Percentiles rank a stretch among this genome's conserved stretches.
phyloP scores from a whole-genome alignment of 2,888 invertebrate species.

The Caenorhabditis afra region DNA sequence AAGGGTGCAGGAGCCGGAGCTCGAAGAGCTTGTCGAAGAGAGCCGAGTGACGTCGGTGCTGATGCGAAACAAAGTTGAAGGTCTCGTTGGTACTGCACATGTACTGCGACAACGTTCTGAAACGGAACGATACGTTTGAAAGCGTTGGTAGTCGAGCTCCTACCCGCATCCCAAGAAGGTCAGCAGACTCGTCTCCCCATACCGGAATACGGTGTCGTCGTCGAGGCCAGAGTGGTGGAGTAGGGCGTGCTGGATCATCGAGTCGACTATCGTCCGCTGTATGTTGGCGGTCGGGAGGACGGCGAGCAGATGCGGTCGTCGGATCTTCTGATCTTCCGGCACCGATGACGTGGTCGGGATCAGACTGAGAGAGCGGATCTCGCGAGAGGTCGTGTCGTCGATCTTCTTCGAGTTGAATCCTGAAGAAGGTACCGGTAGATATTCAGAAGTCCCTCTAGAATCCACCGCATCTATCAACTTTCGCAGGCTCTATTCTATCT shows the following conservation, averaged over 20 bases:
- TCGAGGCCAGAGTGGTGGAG: slow-evolving; percentile 46
- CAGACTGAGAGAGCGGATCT: slow-evolving; percentile 29
- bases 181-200: slow-evolving; percentile 41
- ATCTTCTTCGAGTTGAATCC: not conserved
- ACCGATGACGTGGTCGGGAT: not conserved
- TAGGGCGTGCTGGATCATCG: slow-evolving; percentile 52
- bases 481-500: no score
- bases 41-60: slow-evolving; percentile 48
- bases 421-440: not conserved
- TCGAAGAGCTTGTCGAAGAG: slow-evolving; percentile 54
- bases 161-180: slow-evolving; percentile 51
- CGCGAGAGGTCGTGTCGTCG: not conserved
- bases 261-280: slow-evolving; percentile 39
- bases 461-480: no score
- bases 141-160: not conserved
- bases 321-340: slow-evolving; percentile 13
- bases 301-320: slow-evolving; percentile 36
- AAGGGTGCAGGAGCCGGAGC: slow-evolving; percentile 15
- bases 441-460: no score
- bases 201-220: slow-evolving; percentile 48
- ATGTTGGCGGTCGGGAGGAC: slow-evolving; percentile 50
- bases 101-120: slow-evolving; percentile 51
- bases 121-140: not conserved
- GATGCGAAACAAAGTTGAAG: slow-evolving; percentile 58
- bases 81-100: slow-evolving; percentile 29